Conservation (phyloP, 2,113 vertebrate genomes). For the Tetrax tetrax region DNA sequence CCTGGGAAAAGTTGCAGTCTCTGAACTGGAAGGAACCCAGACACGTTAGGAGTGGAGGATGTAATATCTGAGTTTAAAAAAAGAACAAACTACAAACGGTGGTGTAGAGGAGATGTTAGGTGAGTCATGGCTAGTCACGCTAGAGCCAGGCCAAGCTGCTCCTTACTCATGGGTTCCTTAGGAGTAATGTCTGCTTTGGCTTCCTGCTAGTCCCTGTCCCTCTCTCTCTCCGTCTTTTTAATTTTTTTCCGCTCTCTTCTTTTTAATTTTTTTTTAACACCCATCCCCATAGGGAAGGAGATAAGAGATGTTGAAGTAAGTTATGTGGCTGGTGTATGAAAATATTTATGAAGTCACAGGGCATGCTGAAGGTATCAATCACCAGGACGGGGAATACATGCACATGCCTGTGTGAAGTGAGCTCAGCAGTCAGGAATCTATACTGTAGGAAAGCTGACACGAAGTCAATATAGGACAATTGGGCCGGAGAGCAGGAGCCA, state of each 20-base stretch:
- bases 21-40: not conserved
- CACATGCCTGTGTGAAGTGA: not conserved
- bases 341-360: not conserved
- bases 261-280: not conserved
- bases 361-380: not conserved
- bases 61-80: not conserved
- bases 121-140: conserved; percentile 22
- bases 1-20: not conserved
- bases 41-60: not conserved
- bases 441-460: not conserved
- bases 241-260: too few species aligned
- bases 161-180: conserved; percentile 44
- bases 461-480: not conserved
- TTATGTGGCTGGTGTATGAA: not conserved
- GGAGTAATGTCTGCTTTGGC: conserved; percentile 28
- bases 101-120: not conserved
- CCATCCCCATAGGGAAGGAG: not conserved
- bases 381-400: not conserved
- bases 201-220: conserved; percentile 26
- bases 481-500: not conserved
- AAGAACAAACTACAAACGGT: not conserved
- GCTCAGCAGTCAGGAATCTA: conserved; percentile 9
- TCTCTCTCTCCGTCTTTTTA: not conserved
- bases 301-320: not conserved
- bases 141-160: not conserved